A percentile compares a stretch with the other conserved stretches of the same genome.
Evolutionary conservation across 1,140 invertebrate genomes (phyloP).

Genomic region (Drosophila paulistorum): DNA sequence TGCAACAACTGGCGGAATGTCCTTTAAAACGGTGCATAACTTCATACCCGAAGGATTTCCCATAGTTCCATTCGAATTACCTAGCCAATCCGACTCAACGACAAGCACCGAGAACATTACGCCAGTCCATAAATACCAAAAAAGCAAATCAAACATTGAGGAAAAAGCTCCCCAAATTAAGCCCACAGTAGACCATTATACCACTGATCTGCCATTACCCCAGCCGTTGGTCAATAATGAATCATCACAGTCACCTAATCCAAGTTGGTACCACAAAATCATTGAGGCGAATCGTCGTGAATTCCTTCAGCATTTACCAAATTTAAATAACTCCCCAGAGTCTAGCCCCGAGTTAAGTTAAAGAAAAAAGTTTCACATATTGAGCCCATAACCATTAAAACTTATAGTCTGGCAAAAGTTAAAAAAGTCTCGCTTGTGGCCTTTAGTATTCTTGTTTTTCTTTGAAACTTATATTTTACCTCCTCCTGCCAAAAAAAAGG

Average conservation of each 20-base stretch:
- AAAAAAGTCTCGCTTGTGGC: neutral
- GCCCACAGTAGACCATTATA: neutral
- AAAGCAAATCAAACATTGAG: slow-evolving; percentile 63
- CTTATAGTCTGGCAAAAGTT: slow-evolving; percentile 3
- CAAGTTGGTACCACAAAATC: slow-evolving; percentile 66
- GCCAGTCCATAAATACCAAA: slow-evolving; percentile 47
- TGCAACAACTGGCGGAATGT: slow-evolving; percentile 35
- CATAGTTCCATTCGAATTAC: slow-evolving; percentile 67
- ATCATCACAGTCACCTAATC: slow-evolving; percentile 20
- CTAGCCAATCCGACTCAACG: slow-evolving; percentile 23
- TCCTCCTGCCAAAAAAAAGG: neutral
- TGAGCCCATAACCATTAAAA: neutral
- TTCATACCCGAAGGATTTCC: slow-evolving; percentile 67
- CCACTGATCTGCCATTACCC: slow-evolving; percentile 34
- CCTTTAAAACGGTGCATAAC: slow-evolving; percentile 60
- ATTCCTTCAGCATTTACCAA: slow-evolving; percentile 68
- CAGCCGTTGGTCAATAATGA: slow-evolving; percentile 46
- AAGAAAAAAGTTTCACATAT: neutral
- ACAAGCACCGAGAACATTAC: slow-evolving; percentile 20
- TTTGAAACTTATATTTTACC: neutral
- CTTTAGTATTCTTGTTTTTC: neutral
- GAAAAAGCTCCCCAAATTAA: slow-evolving; percentile 65
- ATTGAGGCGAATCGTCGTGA: slow-evolving; percentile 73
- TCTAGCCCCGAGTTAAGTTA: slow-evolving; percentile 14
- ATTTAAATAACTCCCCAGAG: slow-evolving; percentile 36